Evolutionary conservation across 2,113 vertebrate species (phyloP).

Genomic region (Nansenia antarctica): DNA sequence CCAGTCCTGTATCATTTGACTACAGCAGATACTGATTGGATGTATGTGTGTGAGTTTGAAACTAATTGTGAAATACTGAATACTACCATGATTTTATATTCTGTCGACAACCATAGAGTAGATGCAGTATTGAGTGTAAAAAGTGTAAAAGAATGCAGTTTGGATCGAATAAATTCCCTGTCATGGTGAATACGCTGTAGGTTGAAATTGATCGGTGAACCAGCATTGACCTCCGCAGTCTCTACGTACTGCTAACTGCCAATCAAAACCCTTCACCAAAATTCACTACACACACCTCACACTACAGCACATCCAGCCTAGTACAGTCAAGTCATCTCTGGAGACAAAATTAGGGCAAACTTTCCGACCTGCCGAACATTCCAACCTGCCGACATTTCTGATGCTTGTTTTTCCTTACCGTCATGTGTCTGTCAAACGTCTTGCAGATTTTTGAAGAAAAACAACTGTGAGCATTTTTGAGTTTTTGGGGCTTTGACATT

Average conservation of each 20-base stretch:
- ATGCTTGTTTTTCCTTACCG: no score
- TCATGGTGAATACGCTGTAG: background rate
- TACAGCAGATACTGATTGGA: conserved; percentile 23
- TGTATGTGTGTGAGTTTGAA: conserved; percentile 34
- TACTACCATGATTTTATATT: conserved; percentile 21
- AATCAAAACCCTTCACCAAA: background rate
- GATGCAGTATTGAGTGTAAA: background rate
- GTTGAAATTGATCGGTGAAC: conserved; percentile 18
- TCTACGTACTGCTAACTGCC: background rate
- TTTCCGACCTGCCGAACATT: conserved; percentile 1
- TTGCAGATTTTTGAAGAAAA: conserved; percentile 20
- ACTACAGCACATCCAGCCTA: conserved; percentile 7
- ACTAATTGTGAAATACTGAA: conserved; percentile 23
- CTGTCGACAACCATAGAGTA: conserved; percentile 5
- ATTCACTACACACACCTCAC: conserved; percentile 4
- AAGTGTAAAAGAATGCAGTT: no score
- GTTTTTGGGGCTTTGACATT: conserved; percentile 15
- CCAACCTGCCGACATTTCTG: conserved; percentile 3
- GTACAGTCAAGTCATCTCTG: conserved; percentile 18
- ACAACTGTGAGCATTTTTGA: conserved; percentile 20
- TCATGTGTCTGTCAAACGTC: conserved; percentile 31
- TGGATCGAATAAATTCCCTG: background rate
- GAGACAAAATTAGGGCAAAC: conserved; percentile 34
- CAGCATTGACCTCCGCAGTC: conserved; percentile 9
- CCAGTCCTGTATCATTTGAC: conserved; percentile 32